Conservation (phyloP, 2,797 vertebrate species). For the Numenius phaeopus region DNA sequence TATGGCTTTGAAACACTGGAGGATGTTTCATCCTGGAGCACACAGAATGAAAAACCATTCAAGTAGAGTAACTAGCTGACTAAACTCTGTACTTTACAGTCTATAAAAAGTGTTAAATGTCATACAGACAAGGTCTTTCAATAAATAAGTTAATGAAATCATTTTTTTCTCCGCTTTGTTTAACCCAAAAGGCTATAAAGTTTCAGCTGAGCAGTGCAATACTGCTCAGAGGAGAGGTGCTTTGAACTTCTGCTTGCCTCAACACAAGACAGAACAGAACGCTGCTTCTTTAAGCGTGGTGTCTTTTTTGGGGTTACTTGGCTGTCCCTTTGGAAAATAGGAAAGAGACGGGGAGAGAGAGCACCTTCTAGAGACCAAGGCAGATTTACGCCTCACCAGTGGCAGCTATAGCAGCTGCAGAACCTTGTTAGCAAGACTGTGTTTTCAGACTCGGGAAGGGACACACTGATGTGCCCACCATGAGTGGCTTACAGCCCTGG, state of each 20-base stretch:
- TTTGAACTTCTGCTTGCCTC: not conserved
- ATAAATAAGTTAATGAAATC: slow-evolving; percentile 54
- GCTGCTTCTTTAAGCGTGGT: not conserved
- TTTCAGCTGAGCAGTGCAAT: slow-evolving; percentile 33
- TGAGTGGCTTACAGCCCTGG: not conserved
- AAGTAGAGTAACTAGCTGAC: slow-evolving; percentile 15
- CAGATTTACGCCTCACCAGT: not conserved
- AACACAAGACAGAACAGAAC: not conserved
- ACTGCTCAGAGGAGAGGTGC: not conserved
- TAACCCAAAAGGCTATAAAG: slow-evolving; percentile 27
- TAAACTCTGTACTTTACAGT: slow-evolving; percentile 47
- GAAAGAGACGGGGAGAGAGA: not conserved
- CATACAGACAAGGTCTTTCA: slow-evolving; percentile 17
- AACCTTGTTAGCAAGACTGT: not conserved
- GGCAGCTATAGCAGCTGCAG: not conserved
- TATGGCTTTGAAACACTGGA: not conserved
- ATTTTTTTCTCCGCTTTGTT: slow-evolving; percentile 35
- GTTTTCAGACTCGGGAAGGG: not conserved
- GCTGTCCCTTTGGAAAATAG: not conserved
- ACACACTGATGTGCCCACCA: not conserved
- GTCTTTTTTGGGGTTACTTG: not conserved
- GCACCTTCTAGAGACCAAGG: not conserved
- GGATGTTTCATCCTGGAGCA: not conserved
- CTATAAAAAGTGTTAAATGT: slow-evolving; percentile 56
- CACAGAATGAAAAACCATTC: not conserved